Percentiles rank a stretch among this genome's conserved stretches.
Conservation (phyloP, 2,113 vertebrate genomes). For the Pelodiscus sinensis region DNA sequence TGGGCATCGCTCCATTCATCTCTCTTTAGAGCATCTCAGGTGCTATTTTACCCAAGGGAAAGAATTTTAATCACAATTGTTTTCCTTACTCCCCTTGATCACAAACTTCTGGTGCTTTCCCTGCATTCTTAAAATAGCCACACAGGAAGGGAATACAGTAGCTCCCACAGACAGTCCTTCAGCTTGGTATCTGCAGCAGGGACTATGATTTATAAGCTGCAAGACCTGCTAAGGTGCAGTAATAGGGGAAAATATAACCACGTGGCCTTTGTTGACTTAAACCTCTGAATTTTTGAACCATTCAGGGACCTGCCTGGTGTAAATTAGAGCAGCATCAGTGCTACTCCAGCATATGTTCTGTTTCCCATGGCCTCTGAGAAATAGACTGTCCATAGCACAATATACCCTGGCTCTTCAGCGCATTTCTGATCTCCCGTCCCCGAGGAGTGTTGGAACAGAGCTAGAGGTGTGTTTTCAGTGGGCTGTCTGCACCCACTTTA, state of each 20-base stretch:
- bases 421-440: background rate
- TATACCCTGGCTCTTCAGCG: background rate
- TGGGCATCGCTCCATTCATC: background rate
- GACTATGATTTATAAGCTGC: background rate
- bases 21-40: background rate
- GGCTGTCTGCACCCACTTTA: background rate
- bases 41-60: background rate
- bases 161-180: background rate
- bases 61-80: background rate
- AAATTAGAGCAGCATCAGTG: background rate
- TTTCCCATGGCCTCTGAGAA: background rate
- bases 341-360: background rate
- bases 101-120: background rate
- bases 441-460: rapidly evolving
- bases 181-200: background rate
- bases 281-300: background rate
- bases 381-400: background rate
- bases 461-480: background rate
- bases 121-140: background rate
- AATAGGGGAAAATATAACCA: background rate
- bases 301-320: background rate
- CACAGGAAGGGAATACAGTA: background rate
- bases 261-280: background rate
- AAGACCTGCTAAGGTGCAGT: background rate
- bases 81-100: background rate